Base-by-base conservation (phyloP, 2,888 invertebrate genomes). In the Yponomeuta plumbellus region DNA sequence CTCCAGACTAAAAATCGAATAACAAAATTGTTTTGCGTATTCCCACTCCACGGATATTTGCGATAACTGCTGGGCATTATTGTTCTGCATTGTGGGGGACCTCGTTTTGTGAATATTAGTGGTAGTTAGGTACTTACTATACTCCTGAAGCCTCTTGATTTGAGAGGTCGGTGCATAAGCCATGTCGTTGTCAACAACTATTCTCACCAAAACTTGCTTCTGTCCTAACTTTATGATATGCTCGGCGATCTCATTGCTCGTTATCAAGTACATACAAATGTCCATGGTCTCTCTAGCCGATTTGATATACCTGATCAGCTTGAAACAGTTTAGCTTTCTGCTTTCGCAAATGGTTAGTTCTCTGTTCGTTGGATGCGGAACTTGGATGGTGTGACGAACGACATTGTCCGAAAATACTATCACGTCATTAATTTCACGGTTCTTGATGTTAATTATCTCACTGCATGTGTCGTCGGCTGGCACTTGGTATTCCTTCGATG, bases 221-320 rank as follows among this genome's bases (percentile, higher is more conserved):
- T 90, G 87, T 74, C 91, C 91, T 71, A 91, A 73, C 69, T 88
- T 79, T 71, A 91, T 86, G 39, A 91, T 87, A 75, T 88, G 87
- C 75, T 91, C 91, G 58, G 85, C 78, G 68, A 91, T 91, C 79
- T 91, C 89, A 70, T 73, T 81, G 72, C 91, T 91, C 40, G 91
- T 91, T 70, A 91, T 89, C 69, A 91, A 80, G 78, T 91, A 91
- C 91, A 91, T 91, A 75, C 91, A 91, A 64, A 91, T 89, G 69
- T 91, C 91, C 22, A 91, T 74, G 1, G 91, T 91, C 75, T 91
- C 91, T 71, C 85, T 85, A 68, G 91, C 88, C 52, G 91, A 88
- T 73, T 89, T 91, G 34, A 91, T 83, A 68, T 91, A 91, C 71
- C 86, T 88, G 61, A 91, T 86, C 69, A 91, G 75, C 76, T 91